Evolutionary conservation across 1,140 invertebrate species (phyloP).

Genomic region (Philopotamus ludificatus): DNA sequence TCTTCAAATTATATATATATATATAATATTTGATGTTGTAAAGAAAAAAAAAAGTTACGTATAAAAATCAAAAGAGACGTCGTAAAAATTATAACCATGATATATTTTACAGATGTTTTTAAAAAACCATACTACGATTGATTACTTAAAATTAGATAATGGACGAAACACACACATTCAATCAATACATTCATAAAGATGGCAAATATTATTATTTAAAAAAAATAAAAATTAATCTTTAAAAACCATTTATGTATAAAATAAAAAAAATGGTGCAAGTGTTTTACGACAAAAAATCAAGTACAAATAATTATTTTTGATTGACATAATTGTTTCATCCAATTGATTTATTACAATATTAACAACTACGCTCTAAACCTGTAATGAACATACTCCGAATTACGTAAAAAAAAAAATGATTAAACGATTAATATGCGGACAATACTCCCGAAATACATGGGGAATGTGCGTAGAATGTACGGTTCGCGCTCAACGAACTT

Average conservation of each 20-base stretch:
- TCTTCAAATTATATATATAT: no score
- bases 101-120: slow-evolving; percentile 1
- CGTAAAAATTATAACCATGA: neutral
- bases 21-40: neutral
- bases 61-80: neutral
- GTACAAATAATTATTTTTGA: no score
- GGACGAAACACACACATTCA: slow-evolving; percentile 41
- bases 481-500: no score
- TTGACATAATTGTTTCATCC: neutral
- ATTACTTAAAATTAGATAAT: slow-evolving; percentile 39
- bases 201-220: no score
- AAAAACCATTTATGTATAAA: no score
- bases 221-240: neutral
- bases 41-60: neutral
- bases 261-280: neutral
- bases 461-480: slow-evolving; percentile 37
- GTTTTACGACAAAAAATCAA: no score
- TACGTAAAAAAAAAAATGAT: neutral
- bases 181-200: slow-evolving; percentile 33
- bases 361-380: neutral
- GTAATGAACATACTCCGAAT: neutral
- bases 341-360: neutral
- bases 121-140: slow-evolving; percentile 31
- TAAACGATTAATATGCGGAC: neutral
- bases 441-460: neutral